These are phyloP conservation scores for Actinia tenebrosa DNA, from an alignment of 64 coral and sea anemone species.

Conservation along the genomic window DNA sequence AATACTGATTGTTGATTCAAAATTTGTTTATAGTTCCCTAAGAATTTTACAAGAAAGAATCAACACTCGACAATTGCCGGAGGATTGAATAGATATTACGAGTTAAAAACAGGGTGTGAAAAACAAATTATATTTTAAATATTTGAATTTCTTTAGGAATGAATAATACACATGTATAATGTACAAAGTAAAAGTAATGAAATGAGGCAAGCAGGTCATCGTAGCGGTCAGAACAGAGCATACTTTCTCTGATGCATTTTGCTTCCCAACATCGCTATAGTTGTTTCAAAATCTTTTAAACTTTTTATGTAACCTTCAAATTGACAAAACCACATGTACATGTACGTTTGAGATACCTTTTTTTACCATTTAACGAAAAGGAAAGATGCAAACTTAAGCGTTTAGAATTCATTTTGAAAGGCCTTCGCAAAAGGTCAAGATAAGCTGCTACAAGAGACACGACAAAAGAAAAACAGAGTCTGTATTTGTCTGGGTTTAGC, in stretches of 20 bases:
- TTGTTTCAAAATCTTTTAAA: neutral
- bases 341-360: neutral
- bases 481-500: neutral
- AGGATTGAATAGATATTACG: neutral
- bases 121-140: neutral
- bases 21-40: neutral
- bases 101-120: neutral
- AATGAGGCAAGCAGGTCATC: neutral
- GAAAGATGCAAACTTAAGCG: neutral
- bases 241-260: neutral
- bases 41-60: neutral
- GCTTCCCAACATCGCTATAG: neutral
- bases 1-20: neutral
- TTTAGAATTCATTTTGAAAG: neutral
- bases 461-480: neutral
- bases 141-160: constrained; percentile 4
- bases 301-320: neutral
- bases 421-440: neutral
- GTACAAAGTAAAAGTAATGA: neutral
- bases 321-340: neutral
- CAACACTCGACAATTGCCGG: neutral
- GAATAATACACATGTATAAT: neutral
- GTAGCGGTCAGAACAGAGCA: neutral
- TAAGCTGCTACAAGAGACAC: neutral
- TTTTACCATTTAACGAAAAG: neutral